Percentiles rank a stretch among this genome's conserved stretches.
Evolutionary conservation across 2,888 invertebrate genomes (phyloP).

Genomic region (Lysandra coridon): DNA sequence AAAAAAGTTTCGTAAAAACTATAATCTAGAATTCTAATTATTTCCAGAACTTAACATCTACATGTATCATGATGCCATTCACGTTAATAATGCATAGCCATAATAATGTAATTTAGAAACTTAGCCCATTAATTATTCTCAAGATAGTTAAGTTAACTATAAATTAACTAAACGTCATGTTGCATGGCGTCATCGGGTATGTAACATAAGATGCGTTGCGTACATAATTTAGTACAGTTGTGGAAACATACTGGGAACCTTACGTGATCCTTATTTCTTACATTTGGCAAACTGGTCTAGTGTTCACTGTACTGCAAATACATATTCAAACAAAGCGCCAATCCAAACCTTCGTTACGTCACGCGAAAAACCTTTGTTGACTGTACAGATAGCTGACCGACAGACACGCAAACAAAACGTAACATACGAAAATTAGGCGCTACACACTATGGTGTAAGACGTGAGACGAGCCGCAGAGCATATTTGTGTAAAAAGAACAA

Average conservation of each 20-base stretch:
- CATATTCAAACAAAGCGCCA: constrained; percentile 22
- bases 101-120: background rate
- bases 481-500: no score
- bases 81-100: background rate
- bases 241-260: background rate
- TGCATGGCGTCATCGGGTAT: background rate
- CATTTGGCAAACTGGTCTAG: no score
- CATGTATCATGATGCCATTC: background rate
- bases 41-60: background rate
- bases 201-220: constrained; percentile 27
- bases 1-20: no score
- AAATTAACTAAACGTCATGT: constrained; percentile 3
- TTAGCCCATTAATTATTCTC: background rate
- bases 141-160: background rate
- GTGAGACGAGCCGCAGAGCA: background rate
- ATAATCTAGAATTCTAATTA: background rate
- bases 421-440: constrained; percentile 1
- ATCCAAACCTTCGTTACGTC: constrained; percentile 9
- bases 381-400: constrained; percentile 3
- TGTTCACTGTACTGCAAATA: background rate
- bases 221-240: constrained; percentile 18
- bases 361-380: constrained; percentile 17
- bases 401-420: constrained; percentile 28
- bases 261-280: background rate
- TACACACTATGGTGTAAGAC: background rate